phyloP scores from a whole-genome alignment of 2,113 vertebrate genomes.

The Parus major region DNA sequence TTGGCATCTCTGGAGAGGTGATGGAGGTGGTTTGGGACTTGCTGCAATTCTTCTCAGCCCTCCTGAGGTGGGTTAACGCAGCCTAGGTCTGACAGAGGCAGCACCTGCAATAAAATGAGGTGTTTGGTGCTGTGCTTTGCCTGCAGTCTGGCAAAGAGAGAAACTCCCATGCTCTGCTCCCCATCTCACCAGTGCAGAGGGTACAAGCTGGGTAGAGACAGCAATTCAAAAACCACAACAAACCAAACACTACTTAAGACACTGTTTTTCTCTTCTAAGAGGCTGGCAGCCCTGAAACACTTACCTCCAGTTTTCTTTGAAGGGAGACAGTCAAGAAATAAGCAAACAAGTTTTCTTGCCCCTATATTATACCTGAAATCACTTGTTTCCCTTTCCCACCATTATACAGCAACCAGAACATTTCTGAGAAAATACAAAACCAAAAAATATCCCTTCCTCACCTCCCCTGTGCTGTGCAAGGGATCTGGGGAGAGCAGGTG shows the following conservation, averaged over 20 bases:
- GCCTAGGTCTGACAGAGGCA: background rate
- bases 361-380: background rate
- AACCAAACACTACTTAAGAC: background rate
- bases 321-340: background rate
- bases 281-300: background rate
- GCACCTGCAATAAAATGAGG: constrained; percentile 41
- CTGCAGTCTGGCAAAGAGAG: background rate
- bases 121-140: background rate
- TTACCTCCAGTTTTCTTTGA: background rate
- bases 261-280: background rate
- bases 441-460: background rate
- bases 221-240: background rate
- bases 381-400: background rate
- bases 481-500: background rate
- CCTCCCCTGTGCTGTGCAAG: background rate
- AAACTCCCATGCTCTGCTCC: fast-evolving
- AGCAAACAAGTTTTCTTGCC: background rate
- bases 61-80: background rate
- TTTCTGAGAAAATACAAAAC: background rate
- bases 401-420: fast-evolving
- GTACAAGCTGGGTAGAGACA: background rate
- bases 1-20: background rate
- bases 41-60: background rate
- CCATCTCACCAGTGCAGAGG: fast-evolving
- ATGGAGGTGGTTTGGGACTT: background rate